Conservation (phyloP, 2,797 vertebrate genomes). For the Gymnopithys bicolor region DNA sequence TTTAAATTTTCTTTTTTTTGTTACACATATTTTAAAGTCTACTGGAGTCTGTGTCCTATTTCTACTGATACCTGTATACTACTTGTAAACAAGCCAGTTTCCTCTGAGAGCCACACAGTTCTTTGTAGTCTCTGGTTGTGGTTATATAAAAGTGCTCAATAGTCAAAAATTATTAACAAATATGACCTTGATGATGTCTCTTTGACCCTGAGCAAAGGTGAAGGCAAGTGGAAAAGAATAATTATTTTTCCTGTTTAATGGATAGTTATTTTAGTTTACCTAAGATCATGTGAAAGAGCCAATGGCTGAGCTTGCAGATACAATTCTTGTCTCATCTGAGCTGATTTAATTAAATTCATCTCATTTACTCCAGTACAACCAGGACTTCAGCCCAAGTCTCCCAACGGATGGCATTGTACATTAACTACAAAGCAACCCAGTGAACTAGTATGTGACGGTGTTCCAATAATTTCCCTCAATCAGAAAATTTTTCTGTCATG, state of each 20-base stretch:
- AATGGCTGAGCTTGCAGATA: background rate
- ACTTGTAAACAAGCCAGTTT: background rate
- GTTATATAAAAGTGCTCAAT: background rate
- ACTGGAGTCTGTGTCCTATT: background rate
- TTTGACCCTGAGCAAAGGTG: background rate
- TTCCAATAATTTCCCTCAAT: background rate
- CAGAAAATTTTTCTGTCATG: background rate
- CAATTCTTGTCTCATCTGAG: background rate
- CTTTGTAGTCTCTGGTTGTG: background rate
- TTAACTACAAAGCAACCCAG: background rate
- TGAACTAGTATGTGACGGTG: background rate
- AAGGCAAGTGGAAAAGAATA: background rate
- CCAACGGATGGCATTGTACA: background rate
- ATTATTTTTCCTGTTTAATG: background rate
- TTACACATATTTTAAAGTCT: background rate
- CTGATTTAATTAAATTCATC: background rate
- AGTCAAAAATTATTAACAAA: background rate
- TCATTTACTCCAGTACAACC: background rate
- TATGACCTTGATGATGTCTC: background rate
- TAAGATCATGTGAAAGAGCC: background rate
- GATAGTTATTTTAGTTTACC: background rate
- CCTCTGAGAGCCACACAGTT: background rate
- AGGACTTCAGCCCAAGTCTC: background rate
- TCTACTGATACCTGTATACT: background rate
- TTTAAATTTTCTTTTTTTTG: background rate